Conservation (phyloP, 2,113 vertebrate species). For the Tupaia chinensis region DNA sequence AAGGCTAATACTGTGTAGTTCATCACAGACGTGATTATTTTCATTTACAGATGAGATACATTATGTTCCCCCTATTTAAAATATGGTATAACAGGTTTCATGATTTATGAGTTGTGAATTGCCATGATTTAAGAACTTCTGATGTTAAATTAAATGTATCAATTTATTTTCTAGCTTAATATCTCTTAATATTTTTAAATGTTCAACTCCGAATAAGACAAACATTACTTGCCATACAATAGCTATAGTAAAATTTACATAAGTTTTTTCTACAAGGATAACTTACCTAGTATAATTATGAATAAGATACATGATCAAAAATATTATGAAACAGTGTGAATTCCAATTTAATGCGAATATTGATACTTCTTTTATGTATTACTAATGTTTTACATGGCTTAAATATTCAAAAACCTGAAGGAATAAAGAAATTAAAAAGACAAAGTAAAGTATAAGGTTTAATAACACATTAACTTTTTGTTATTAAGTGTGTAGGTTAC, state of each 20-base stretch:
- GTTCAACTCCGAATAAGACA: conserved; percentile 1
- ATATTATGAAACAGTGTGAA: neutral
- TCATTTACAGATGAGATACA: neutral
- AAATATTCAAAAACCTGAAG: conserved; percentile 60
- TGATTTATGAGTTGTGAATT: conserved; percentile 39
- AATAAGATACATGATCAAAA: conserved; percentile 31
- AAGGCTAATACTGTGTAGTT: rapidly evolving
- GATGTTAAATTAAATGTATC: neutral
- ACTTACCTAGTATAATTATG: conserved; percentile 53
- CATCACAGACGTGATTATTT: neutral
- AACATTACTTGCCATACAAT: neutral
- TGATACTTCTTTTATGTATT: neutral
- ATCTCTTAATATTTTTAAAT: neutral
- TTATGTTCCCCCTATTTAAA: neutral
- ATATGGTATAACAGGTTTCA: neutral
- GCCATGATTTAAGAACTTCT: neutral
- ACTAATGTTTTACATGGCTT: conserved; percentile 70
- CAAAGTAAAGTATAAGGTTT: conserved; percentile 55
- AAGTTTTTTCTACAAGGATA: conserved; percentile 2
- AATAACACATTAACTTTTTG: conserved; percentile 32
- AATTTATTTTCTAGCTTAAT: neutral
- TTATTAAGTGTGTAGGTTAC: conserved; percentile 46
- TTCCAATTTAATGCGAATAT: conserved; percentile 61
- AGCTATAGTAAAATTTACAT: conserved; percentile 16
- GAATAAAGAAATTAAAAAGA: conserved; percentile 44